phyloP scores from a whole-genome alignment of 35 echinoderm and acorn worm species.

The Apostichopus japonicus region DNA sequence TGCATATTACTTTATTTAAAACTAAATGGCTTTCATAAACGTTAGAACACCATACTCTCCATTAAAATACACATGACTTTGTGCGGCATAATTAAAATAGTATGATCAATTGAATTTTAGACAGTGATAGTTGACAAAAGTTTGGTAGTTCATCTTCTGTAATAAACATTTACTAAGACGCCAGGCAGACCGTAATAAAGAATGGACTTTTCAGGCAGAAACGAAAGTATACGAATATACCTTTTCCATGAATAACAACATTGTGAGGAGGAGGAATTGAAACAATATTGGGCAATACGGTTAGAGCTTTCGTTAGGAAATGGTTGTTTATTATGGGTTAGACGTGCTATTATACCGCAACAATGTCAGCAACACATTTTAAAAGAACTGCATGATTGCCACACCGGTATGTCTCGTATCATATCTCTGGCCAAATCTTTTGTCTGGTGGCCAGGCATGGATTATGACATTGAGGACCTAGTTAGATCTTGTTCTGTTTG shows the following conservation, averaged over 20 bases:
- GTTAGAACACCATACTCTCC: no score
- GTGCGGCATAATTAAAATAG: no score
- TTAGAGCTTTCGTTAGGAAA: slow-evolving; percentile 18
- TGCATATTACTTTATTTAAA: no score
- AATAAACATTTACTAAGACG: no score
- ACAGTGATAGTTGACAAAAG: no score
- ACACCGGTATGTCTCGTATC: slow-evolving; percentile 53
- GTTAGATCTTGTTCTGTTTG: background rate
- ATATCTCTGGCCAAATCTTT: slow-evolving; percentile 54
- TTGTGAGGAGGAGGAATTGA: background rate
- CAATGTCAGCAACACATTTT: slow-evolving; percentile 32
- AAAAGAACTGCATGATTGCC: slow-evolving; percentile 48
- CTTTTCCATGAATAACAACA: slow-evolving; percentile 18
- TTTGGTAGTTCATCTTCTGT: no score
- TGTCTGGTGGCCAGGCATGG: slow-evolving; percentile 58
- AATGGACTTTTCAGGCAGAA: no score
- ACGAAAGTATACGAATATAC: slow-evolving; percentile 28
- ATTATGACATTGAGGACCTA: slow-evolving; percentile 28
- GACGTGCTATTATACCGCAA: slow-evolving; percentile 35
- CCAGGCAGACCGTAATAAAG: no score
- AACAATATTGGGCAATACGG: background rate
- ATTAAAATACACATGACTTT: no score
- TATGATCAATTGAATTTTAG: no score
- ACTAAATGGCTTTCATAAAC: no score
- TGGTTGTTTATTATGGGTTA: slow-evolving; percentile 49